phyloP scores from a whole-genome alignment of 2,888 invertebrate genomes.

The Beris morrisii region DNA sequence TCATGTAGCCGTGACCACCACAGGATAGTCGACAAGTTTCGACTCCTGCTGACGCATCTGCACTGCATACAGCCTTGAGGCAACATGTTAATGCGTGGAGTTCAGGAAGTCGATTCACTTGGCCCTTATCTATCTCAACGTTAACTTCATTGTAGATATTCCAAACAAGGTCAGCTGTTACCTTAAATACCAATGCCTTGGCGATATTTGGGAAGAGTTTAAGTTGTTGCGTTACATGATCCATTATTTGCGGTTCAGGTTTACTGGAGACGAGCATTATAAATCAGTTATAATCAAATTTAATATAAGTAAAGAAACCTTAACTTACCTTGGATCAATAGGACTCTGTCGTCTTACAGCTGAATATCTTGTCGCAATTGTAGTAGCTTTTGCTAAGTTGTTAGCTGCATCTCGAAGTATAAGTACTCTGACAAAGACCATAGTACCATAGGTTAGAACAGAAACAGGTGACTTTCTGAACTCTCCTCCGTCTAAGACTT shows the following conservation, averaged over 20 bases:
- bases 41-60: conserved; percentile 73
- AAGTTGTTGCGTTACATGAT: conserved; percentile 92
- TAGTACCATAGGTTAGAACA: conserved; percentile 85
- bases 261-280: conserved; percentile 59
- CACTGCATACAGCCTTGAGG: conserved; percentile 83
- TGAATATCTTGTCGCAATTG: conserved; percentile 89
- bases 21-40: conserved; percentile 89
- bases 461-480: conserved; percentile 81
- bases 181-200: conserved; percentile 75
- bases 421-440: conserved; percentile 83
- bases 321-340: conserved; percentile 69
- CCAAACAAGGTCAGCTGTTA: conserved; percentile 78
- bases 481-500: conserved; percentile 91
- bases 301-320: no score
- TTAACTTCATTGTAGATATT: conserved; percentile 82
- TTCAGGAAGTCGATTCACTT: conserved; percentile 81
- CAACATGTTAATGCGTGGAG: conserved; percentile 87
- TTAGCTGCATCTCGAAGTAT: conserved; percentile 76
- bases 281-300: not conserved
- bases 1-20: conserved; percentile 95
- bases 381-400: conserved; percentile 79
- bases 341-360: conserved; percentile 88
- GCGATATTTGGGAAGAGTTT: conserved; percentile 86
- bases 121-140: conserved; percentile 77
- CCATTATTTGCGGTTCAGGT: conserved; percentile 86